Conservation (phyloP, 2,888 invertebrate genomes). For the Callinectes sapidus region DNA sequence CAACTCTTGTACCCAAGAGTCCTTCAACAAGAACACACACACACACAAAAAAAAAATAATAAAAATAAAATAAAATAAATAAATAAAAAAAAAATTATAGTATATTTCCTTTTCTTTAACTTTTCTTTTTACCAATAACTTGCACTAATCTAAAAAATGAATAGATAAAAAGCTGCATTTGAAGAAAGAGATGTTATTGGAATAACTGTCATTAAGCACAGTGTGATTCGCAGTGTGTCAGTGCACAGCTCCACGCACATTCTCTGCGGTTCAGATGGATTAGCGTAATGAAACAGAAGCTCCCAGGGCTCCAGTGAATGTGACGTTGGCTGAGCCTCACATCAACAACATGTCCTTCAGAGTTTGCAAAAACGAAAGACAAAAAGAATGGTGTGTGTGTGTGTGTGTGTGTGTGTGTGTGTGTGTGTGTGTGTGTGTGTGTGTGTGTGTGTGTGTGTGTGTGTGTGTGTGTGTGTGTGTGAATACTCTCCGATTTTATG, state of each 20-base stretch:
- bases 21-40: neutral
- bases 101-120: too few relatives aligned
- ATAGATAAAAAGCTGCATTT: too few relatives aligned
- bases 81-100: too few relatives aligned
- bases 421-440: slow-evolving; percentile 1
- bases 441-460: slow-evolving; percentile 3
- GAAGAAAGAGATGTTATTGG: too few relatives aligned
- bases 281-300: neutral
- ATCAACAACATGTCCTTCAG: neutral
- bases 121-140: too few relatives aligned
- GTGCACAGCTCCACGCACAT: neutral
- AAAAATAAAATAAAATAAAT: too few relatives aligned
- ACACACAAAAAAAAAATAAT: too few relatives aligned
- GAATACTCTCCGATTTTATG: neutral
- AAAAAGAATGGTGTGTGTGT: neutral
- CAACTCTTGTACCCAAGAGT: neutral
- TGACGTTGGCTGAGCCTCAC: neutral
- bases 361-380: neutral
- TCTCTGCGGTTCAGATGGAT: neutral
- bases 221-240: neutral
- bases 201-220: neutral
- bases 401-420: neutral
- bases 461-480: neutral
- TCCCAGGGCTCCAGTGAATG: neutral
- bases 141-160: too few relatives aligned